A percentile compares a stretch with the other conserved stretches of the same genome.
Evolutionary conservation across 2,888 invertebrate genomes (phyloP).

Genomic region (Cylindroiulus punctatus): DNA sequence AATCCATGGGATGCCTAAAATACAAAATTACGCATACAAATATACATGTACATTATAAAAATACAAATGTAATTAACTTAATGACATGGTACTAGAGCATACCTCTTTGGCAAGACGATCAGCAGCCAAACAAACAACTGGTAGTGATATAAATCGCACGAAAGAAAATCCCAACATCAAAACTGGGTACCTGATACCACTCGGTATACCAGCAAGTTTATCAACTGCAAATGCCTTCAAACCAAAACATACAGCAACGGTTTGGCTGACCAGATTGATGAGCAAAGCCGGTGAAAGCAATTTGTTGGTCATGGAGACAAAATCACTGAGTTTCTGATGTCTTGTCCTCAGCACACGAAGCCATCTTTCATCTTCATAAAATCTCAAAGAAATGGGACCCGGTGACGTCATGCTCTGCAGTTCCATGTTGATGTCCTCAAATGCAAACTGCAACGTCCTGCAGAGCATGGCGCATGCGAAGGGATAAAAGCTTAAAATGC

Average conservation of each 20-base stretch:
- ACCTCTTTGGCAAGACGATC: constrained; percentile 16
- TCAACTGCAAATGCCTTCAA: neutral
- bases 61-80: neutral
- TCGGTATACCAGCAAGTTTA: neutral
- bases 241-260: neutral
- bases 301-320: neutral
- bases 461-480: neutral
- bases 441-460: neutral
- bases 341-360: neutral
- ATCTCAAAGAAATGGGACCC: neutral
- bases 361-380: neutral
- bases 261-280: neutral
- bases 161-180: neutral
- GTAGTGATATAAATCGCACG: neutral
- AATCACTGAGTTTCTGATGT: neutral
- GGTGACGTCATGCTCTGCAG: neutral
- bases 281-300: neutral
- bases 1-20: neutral
- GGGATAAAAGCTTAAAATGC: neutral
- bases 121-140: neutral
- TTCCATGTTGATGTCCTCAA: neutral
- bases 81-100: neutral
- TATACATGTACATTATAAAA: too few species aligned
- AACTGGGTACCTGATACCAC: neutral
- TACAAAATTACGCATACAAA: neutral